Base-by-base conservation (phyloP, 2,888 invertebrate species). In the Xiphydria camelus region DNA sequence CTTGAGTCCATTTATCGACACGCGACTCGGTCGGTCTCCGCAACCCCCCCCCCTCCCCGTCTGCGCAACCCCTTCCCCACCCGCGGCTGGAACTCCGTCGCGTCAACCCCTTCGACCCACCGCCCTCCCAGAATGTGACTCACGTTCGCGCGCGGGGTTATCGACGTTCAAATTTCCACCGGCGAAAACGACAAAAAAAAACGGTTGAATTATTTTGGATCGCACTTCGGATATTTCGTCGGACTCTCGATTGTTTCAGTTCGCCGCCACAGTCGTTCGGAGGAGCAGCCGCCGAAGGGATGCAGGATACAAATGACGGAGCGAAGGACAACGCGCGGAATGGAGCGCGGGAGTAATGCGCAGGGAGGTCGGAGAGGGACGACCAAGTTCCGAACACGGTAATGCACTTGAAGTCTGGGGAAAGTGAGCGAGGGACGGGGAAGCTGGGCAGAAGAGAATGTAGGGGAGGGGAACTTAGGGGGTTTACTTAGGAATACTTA, bases 371-470 rank as follows among this genome's bases (percentile, higher is more conserved):
- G 58, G 51, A 58, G 56, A 52, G 55, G 53, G 56, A 59, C 57
- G n/a, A 59, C 57, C 58, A 63, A 63, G 63, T 66, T 64, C 55
- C 54, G 62, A 67, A 67, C 64, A 66, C 62, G 64, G 56, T 67
- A 67, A 65, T 67, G 67, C 66, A 67, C 67, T 67, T 60, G 67
- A 33, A 10, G 33, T 33, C 33, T 6, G n/a, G 33, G 33, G 15
- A 33, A 33, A 33, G 17, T 33, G 33, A 33, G 33, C 10, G 10
- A 14, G 33, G 33, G 15, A 67, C 61, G 64, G 10, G 12, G 26
- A 10, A 26, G 26, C 26, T 26, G 43, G 44, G 43, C 38, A 49
- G 37, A 47, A 25, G 18, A 7, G 10, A 12, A 35, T 29, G 29
- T 19, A 36, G 32, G 43, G 42, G 31, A 32, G 31, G 32, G 52